A percentile compares a stretch with the other conserved stretches of the same genome.
phyloP scores from a whole-genome alignment of 1,140 invertebrate genomes.

The Potamilus streckersoni region DNA sequence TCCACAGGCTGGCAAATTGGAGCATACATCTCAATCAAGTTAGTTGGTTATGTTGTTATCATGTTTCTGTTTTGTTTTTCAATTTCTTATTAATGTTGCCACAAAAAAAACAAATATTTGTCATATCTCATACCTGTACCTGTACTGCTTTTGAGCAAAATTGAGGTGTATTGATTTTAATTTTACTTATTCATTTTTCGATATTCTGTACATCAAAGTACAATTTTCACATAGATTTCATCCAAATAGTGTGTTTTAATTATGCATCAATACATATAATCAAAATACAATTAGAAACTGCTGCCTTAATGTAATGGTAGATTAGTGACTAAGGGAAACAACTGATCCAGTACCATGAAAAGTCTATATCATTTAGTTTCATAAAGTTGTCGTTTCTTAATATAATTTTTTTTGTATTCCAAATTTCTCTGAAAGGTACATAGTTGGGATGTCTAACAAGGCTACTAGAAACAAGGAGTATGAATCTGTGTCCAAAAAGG shows the following conservation, averaged over 20 bases:
- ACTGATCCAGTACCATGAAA: not conserved
- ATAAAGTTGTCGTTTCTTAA: not conserved
- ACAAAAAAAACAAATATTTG: no score
- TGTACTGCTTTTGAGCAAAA: no score
- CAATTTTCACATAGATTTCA: no score
- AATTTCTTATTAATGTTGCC: no score
- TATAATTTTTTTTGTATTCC: not conserved
- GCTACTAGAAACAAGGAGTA: conserved; percentile 44
- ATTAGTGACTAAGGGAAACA: not conserved
- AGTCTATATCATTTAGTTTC: not conserved
- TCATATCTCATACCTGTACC: no score
- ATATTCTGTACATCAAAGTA: no score
- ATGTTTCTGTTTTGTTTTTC: no score
- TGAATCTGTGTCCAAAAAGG: conserved; percentile 50
- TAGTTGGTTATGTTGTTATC: no score
- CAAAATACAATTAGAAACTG: not conserved
- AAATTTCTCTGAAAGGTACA: conserved; percentile 38
- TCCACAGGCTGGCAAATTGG: no score
- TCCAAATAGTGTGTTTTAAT: not conserved
- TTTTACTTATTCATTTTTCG: no score
- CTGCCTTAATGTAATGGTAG: not conserved
- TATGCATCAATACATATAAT: not conserved
- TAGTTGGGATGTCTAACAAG: conserved; percentile 43
- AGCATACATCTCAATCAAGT: no score
- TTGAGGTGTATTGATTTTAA: no score